Evolutionary conservation across 2,797 vertebrate species (phyloP), one percentile per base, ranked within the genome.

Genomic region (Pagetopsis macropterus): DNA sequence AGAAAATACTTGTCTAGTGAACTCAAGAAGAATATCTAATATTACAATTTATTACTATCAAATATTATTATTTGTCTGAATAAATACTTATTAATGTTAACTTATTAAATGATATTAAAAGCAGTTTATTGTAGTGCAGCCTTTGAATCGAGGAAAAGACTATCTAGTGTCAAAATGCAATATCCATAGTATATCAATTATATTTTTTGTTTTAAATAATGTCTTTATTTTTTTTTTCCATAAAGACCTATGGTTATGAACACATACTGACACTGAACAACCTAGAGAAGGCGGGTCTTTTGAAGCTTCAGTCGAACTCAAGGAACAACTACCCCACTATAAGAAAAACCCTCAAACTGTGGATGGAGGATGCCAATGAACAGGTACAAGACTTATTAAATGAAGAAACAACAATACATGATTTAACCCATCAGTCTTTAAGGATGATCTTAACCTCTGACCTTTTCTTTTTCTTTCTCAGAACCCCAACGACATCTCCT

Each of bases 281-380:
- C 88, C 76, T 99, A 1, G 98, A 99, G 90, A 99, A 99, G 77
- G 95, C 93, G 0, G 97, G 98, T 13, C 95, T 99, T 48, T 83
- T 99, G 69, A 98, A 96, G 79, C 88, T 80, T 3, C 98, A 99
- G 89, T 89, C 87, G 0, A 91, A 93, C 12, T 94, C 96, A 4
- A 95, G 98, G 79, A 99, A 99, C 71, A 99, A 96, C 88, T 98
- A 97, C 87, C 98, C 98, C 6, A 99, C 97, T 0, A 97, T 99
- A 67, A 94, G 98, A 83, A 99, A 99, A 81, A 99, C 98, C 0
- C 88, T 99, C 5, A 98, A 98, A 67, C 92, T 99, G 58, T 99
- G 98, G 98, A 98, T 99, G 98, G 97, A 99, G 44, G 98, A 99
- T 0, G 96, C 98, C 14, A 99, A 99, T 0, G 98, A 99, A 15